Evolutionary conservation across 2,113 vertebrate species (phyloP).

Genomic region (Nicator chloris): DNA sequence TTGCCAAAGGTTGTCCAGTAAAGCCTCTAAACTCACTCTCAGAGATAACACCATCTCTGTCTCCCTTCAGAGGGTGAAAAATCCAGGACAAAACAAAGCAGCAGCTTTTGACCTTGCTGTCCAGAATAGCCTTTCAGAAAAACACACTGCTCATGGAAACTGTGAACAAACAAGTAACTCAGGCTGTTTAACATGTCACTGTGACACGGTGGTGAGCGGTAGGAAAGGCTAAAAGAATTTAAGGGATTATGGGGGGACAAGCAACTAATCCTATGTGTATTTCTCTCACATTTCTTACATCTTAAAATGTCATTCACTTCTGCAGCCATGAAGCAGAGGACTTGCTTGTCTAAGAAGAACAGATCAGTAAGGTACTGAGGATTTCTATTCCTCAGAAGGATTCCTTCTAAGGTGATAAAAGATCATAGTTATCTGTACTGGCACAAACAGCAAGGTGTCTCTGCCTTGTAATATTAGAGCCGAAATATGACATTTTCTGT

Average conservation of each 20-base stretch:
- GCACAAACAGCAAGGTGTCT: constrained; percentile 53
- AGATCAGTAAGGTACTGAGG: constrained; percentile 11
- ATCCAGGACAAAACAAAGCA: constrained; percentile 23
- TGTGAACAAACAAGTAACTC: constrained; percentile 37
- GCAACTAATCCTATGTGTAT: constrained; percentile 3
- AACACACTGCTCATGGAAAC: background rate
- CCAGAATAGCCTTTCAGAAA: background rate
- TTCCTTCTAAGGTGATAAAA: constrained; percentile 53
- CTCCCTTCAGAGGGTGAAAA: constrained; percentile 19
- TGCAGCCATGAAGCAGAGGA: background rate
- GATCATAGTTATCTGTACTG: constrained; percentile 35
- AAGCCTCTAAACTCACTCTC: background rate
- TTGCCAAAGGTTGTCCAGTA: constrained; percentile 1
- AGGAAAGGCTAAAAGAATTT: constrained; percentile 33
- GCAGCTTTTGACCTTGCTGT: constrained; percentile 52
- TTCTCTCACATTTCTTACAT: constrained; percentile 1
- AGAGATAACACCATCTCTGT: background rate
- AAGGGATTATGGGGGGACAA: constrained; percentile 36
- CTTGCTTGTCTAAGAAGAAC: constrained; percentile 31
- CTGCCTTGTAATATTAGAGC: constrained; percentile 25
- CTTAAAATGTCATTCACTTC: constrained; percentile 9
- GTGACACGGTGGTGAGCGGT: background rate
- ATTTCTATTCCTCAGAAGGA: constrained; percentile 50
- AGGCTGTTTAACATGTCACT: constrained; percentile 14
- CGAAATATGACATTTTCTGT: constrained; percentile 34